These are phyloP conservation scores for Vanacampus margaritifer DNA, from an alignment of 2,113 vertebrate species.

Conservation along the genomic window DNA sequence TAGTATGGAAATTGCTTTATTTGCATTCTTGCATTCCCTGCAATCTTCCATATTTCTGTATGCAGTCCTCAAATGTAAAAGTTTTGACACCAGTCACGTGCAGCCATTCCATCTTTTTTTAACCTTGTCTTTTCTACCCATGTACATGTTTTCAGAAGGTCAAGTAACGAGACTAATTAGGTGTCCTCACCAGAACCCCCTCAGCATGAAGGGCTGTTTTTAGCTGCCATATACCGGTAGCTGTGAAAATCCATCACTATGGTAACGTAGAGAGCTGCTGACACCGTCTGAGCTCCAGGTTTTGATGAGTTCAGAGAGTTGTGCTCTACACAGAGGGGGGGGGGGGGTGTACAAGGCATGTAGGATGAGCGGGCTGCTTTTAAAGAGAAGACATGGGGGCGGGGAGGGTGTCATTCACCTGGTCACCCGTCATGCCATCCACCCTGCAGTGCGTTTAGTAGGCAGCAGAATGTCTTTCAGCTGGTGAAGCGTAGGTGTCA, in stretches of 20 bases:
- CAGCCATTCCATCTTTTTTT: not conserved
- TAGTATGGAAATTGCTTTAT: no score
- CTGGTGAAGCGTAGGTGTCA: conserved; percentile 36
- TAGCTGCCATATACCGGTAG: conserved; percentile 35
- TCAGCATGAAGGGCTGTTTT: conserved; percentile 43
- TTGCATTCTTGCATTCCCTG: no score
- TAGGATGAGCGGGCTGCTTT: conserved; percentile 55
- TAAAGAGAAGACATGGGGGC: conserved; percentile 54
- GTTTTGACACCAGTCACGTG: no score
- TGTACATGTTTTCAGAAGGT: not conserved
- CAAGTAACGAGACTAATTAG: conserved; percentile 31
- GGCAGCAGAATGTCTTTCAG: conserved; percentile 46
- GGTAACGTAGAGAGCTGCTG: conserved; percentile 63
- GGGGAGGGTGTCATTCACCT: conserved; percentile 35
- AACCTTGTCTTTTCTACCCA: not conserved
- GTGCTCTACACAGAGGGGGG: conserved; percentile 38
- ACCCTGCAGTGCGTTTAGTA: conserved; percentile 29
- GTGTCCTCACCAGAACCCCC: conserved; percentile 24
- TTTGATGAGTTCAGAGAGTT: conserved; percentile 66
- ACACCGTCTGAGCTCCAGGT: conserved; percentile 58
- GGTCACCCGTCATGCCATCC: conserved; percentile 53
- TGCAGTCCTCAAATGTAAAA: no score
- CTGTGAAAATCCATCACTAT: conserved; percentile 60
- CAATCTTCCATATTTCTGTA: no score
- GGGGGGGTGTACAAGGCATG: conserved; percentile 36